Evolutionary conservation across 2,888 invertebrate genomes (phyloP).

Genomic region (Allygus modestus): DNA sequence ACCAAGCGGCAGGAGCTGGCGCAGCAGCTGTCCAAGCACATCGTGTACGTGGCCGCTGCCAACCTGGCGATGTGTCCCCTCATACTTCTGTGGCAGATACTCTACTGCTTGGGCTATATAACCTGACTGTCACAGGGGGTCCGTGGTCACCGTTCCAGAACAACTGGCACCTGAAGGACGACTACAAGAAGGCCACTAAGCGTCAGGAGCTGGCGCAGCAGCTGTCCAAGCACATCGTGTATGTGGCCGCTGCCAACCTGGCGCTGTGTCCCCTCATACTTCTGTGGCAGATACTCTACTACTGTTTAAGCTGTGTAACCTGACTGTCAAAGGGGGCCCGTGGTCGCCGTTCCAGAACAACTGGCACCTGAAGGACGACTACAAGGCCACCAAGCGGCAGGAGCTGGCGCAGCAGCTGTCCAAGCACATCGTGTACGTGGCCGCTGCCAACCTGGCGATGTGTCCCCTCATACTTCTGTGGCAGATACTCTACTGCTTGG

Average conservation of each 20-base stretch:
- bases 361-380: slow-evolving; percentile 96
- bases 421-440: slow-evolving; percentile 86
- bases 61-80: slow-evolving; percentile 93
- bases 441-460: slow-evolving; percentile 89
- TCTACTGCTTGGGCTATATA: slow-evolving; percentile 96
- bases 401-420: slow-evolving; percentile 86
- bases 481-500: slow-evolving; percentile 96
- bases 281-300: slow-evolving; percentile 95
- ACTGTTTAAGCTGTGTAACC: too few species aligned
- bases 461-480: slow-evolving; percentile 94
- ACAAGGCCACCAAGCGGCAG: slow-evolving; percentile 86
- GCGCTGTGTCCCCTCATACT: slow-evolving; percentile 92
- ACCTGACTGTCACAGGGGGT: slow-evolving; percentile 80
- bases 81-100: slow-evolving; percentile 95
- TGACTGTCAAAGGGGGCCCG: slow-evolving; percentile 96
- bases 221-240: slow-evolving; percentile 84
- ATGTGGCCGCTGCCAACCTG: slow-evolving; percentile 90
- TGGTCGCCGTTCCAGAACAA: slow-evolving; percentile 98
- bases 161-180: slow-evolving; percentile 95
- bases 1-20: slow-evolving; percentile 89
- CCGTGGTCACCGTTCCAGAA: slow-evolving; percentile 98
- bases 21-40: slow-evolving; percentile 83
- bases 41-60: slow-evolving; percentile 87
- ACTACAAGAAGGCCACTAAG: slow-evolving; percentile 88
- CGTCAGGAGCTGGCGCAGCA: slow-evolving; percentile 87